Conservation (phyloP, 2,888 invertebrate species). For the Cancer borealis region DNA sequence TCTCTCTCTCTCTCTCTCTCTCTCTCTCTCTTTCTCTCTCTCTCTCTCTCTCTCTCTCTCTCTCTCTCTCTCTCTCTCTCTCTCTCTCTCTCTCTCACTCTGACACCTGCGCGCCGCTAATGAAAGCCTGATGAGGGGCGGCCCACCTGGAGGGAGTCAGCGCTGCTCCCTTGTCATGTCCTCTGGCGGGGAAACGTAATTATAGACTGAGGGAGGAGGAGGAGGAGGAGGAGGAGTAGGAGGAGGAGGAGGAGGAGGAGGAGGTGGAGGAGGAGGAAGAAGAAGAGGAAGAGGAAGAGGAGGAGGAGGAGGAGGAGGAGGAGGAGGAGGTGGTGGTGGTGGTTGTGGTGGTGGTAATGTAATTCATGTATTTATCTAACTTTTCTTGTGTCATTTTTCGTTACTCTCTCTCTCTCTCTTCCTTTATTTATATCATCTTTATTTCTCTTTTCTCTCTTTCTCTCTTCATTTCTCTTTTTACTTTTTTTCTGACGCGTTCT, state of each 20-base stretch:
- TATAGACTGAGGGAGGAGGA: neutral
- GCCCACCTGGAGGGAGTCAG: conserved; percentile 8
- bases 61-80: too few relatives aligned
- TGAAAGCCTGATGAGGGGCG: conserved; percentile 11
- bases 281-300: neutral
- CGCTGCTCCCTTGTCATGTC: neutral
- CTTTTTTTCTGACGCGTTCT: neutral
- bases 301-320: neutral
- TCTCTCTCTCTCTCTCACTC: conserved; percentile 8
- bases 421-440: neutral
- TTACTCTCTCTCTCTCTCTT: neutral
- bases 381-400: too few relatives aligned
- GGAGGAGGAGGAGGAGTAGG: neutral
- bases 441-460: neutral
- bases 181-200: conserved; percentile 20
- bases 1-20: neutral
- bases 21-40: too few relatives aligned
- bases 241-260: neutral
- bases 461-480: neutral
- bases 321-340: neutral
- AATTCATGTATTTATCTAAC: neutral
- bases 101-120: conserved; percentile 7
- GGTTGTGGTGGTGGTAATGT: neutral
- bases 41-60: conserved; percentile 20
- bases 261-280: neutral